Base-by-base conservation (phyloP, 2,797 vertebrate species). In the Anguilla obscura region DNA sequence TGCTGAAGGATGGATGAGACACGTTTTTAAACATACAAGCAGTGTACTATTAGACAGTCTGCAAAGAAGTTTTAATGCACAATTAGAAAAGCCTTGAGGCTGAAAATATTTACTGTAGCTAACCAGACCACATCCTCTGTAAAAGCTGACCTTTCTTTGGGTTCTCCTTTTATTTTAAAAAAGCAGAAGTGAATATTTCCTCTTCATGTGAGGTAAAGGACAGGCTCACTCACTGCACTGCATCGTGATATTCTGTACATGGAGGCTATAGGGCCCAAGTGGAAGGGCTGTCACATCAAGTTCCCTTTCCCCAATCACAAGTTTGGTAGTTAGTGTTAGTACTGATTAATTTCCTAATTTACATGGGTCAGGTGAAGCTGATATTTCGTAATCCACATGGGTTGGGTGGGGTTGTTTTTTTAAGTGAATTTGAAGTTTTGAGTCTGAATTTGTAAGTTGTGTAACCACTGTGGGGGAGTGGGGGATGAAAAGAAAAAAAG, bases 181-280 rank as follows among this genome's bases (percentile, higher is more conserved):
- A 84, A 84, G 52, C 83, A 58, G 83, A 84, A 84, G n/a, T 84
- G 50, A 58, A 56, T 56, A 7, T 27, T 84, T 84, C 6, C 24
- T 82, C 79, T 40, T 82, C 40, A 82, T 48, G 45, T 30, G 33
- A 48, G 79, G 45, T 36, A 79, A 79, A 40, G 36, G 74, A 21
- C 79, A 79, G 74, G 3, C 74, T 33, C 36, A 21, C 18, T 14
- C 16, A 24, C 21, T 45, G 36, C 40, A 50, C 40, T n/a, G 18
- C 79, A 50, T 82, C 10, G 45, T n/a, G 21, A 48, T 24, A 82
- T 45, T 45, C 30, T 30, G 3, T 71, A 71, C 1, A 21, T 45
- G 16, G 21, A 1, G 45, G 7, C 8, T 48, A n/a, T 24, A 82
- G 79, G 40, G 24, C 45, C 50, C 8, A 24, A 16, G 40, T 36